phyloP scores from a whole-genome alignment of 1,140 invertebrate genomes.

The Nasonia vitripennis region DNA sequence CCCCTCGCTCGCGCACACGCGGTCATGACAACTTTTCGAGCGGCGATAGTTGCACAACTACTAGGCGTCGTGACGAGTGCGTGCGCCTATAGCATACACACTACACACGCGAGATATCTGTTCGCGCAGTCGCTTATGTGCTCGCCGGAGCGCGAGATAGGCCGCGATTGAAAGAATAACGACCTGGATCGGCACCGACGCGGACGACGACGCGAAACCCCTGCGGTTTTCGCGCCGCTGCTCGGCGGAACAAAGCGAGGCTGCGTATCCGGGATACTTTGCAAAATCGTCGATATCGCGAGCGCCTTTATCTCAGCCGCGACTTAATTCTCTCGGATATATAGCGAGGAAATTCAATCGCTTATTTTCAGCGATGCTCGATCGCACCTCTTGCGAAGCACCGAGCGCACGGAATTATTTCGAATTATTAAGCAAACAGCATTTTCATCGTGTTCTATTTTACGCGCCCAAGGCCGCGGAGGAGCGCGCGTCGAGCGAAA shows the following conservation, averaged over 20 bases:
- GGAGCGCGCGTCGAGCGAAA: background rate
- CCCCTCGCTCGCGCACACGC: background rate
- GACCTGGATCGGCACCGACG: conserved; percentile 40
- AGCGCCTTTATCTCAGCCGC: no score
- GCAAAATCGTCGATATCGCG: no score
- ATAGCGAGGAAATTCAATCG: no score
- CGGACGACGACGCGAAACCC: conserved; percentile 11
- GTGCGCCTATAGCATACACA: background rate
- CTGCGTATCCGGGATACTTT: background rate
- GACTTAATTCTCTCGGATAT: no score
- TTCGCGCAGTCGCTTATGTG: conserved; percentile 1
- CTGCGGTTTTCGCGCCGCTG: conserved; percentile 4
- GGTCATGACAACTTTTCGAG: conserved; percentile 16
- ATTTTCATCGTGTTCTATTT: conserved; percentile 17
- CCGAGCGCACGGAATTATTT: no score
- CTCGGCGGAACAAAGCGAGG: no score
- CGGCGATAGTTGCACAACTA: conserved; percentile 13
- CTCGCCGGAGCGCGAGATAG: background rate
- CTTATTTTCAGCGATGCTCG: no score
- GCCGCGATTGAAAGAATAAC: conserved; percentile 38
- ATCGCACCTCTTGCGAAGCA: no score
- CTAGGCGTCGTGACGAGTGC: background rate
- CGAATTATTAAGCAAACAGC: background rate
- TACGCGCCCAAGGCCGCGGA: no score
- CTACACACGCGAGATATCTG: background rate